Conservation (phyloP, 2,113 vertebrate genomes). For the Meles meles region DNA sequence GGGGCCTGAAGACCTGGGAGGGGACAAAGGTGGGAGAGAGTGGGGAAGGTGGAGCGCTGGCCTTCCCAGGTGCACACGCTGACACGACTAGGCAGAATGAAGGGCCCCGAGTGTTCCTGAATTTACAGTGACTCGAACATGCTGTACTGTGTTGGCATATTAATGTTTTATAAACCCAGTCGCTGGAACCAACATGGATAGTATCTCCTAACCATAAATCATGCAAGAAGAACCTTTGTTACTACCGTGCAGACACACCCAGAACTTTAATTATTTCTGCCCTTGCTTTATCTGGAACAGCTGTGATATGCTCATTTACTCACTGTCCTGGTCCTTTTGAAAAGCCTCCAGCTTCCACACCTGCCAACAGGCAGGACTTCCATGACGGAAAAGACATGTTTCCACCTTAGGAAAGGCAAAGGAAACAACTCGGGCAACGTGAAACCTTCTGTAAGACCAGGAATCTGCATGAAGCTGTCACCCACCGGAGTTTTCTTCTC, state of each 20-base stretch:
- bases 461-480: not conserved
- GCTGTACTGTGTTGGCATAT: not conserved
- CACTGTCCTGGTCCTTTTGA: not conserved
- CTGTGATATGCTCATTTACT: not conserved
- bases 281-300: not conserved
- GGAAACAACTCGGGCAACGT: not conserved
- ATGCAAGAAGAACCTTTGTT: not conserved
- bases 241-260: not conserved
- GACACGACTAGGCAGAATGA: not conserved
- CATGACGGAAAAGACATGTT: not conserved
- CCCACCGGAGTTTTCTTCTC: not conserved
- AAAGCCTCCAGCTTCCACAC: not conserved
- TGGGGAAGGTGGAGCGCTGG: no score
- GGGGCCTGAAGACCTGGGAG: not conserved
- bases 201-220: not conserved
- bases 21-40: not conserved
- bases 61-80: not conserved
- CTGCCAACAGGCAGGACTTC: not conserved
- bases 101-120: not conserved
- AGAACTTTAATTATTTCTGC: not conserved
- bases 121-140: not conserved
- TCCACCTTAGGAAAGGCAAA: not conserved
- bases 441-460: not conserved
- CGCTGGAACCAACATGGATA: not conserved
- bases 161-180: not conserved